phyloP scores from a whole-genome alignment of 2,888 invertebrate genomes.

The Lepidonotus clava region DNA sequence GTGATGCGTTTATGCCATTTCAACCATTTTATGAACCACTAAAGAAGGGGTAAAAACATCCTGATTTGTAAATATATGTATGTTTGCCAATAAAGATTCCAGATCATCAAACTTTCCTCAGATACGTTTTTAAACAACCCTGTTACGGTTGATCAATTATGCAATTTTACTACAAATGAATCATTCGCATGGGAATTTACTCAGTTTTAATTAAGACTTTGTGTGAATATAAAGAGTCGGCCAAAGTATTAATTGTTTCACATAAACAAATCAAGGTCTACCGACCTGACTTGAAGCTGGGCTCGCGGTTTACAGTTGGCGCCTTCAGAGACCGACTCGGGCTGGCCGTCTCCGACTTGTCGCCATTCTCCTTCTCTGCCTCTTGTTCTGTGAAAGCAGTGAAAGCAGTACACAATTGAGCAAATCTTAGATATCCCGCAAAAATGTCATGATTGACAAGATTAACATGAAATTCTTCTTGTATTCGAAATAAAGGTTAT shows the following conservation, averaged over 20 bases:
- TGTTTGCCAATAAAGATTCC: no score
- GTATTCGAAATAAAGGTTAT: no score
- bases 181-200: background rate
- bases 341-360: constrained; percentile 34
- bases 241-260: background rate
- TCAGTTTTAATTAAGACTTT: background rate
- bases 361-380: constrained; percentile 44
- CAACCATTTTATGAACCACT: no score
- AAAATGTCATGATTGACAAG: no score
- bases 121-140: no score
- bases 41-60: no score
- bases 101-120: no score
- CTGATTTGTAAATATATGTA: no score
- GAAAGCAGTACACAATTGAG: no score
- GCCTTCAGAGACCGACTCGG: constrained; percentile 21
- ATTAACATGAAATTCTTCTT: no score
- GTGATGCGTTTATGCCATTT: no score
- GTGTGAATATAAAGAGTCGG: background rate
- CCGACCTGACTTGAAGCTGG: constrained; percentile 56
- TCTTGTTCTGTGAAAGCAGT: constrained; percentile 51
- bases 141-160: background rate
- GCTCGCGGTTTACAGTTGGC: background rate
- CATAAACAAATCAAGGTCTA: background rate
- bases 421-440: no score
- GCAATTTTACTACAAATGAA: background rate